phyloP scores from a whole-genome alignment of 2,797 vertebrate genomes.

The Silurus aristotelis region DNA sequence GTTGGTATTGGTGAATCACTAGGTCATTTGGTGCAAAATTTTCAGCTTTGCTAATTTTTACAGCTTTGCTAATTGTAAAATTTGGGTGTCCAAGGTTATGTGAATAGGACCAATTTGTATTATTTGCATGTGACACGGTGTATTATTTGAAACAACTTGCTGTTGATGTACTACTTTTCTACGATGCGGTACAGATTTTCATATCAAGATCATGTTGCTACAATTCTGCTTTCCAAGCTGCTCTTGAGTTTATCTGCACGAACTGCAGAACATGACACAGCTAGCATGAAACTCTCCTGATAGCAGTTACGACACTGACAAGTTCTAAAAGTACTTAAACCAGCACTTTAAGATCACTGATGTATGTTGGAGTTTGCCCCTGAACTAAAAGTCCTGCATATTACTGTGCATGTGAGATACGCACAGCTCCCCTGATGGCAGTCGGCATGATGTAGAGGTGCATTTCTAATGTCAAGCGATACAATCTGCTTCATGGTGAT shows the following conservation, averaged over 20 bases:
- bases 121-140: too few relatives aligned
- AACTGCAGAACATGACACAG: neutral
- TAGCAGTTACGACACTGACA: neutral
- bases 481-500: slow-evolving; percentile 66
- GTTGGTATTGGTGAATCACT: neutral
- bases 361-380: neutral
- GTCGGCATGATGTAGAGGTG: slow-evolving; percentile 43
- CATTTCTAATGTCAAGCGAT: slow-evolving; percentile 56
- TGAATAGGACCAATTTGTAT: neutral
- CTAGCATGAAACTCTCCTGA: neutral
- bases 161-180: neutral
- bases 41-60: neutral
- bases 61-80: neutral
- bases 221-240: neutral
- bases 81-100: neutral
- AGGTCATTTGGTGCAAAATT: neutral
- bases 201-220: neutral
- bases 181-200: neutral
- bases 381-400: neutral
- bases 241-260: neutral
- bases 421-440: slow-evolving; percentile 23
- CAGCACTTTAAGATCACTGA: neutral
- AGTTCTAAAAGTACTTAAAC: too few relatives aligned
- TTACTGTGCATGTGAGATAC: neutral
- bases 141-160: neutral